These are phyloP conservation scores for Hemiprocne comata DNA, from an alignment of 2,113 vertebrate genomes.

Conservation along the genomic window DNA sequence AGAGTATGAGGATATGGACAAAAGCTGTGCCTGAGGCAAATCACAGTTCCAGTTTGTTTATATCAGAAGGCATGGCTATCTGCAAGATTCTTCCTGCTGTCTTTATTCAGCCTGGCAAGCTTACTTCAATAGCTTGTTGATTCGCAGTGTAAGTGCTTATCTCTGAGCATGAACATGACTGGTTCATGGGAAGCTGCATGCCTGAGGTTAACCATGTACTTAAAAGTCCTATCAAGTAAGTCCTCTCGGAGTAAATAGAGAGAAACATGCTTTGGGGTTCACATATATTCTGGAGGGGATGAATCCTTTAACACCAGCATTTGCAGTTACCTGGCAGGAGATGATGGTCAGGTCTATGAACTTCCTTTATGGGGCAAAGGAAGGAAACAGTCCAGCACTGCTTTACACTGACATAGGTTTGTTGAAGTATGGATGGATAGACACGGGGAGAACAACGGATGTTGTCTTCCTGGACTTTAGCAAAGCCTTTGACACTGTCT, in stretches of 20 bases:
- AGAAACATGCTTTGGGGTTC: background rate
- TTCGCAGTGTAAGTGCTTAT: too few relatives aligned
- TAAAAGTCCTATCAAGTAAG: background rate
- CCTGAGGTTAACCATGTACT: background rate
- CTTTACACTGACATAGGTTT: background rate
- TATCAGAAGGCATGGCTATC: background rate
- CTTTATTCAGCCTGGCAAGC: background rate
- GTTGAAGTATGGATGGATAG: too few relatives aligned
- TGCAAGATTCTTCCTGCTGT: background rate
- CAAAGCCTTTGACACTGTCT: too few relatives aligned
- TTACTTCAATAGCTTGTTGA: background rate
- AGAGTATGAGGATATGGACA: background rate
- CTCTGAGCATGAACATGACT: background rate
- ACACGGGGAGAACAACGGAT: too few relatives aligned
- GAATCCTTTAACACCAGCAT: background rate
- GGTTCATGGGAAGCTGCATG: background rate
- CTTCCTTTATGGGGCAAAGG: background rate
- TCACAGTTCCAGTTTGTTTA: background rate
- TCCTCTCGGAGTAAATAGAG: background rate
- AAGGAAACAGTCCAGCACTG: background rate
- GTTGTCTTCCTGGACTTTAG: too few relatives aligned
- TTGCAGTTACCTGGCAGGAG: background rate
- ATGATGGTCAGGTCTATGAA: background rate
- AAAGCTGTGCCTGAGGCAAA: background rate
- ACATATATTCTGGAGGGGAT: background rate